Percentiles rank a stretch among this genome's conserved stretches.
phyloP scores from a whole-genome alignment of 2,888 invertebrate species.

The Acanthoscelides obtectus region DNA sequence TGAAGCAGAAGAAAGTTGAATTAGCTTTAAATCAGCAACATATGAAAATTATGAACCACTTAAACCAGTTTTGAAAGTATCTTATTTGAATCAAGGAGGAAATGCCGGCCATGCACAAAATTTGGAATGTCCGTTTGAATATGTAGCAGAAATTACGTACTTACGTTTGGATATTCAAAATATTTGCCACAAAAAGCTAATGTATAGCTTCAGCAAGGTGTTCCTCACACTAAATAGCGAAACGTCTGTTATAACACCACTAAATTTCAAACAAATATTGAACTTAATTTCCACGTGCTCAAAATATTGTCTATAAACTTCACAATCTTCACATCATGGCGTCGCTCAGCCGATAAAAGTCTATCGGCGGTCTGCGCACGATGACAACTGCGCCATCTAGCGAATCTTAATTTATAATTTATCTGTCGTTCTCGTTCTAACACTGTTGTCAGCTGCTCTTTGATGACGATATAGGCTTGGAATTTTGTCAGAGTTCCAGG shows the following conservation, averaged over 20 bases:
- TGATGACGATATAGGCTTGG: too few relatives aligned
- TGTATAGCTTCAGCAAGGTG: not conserved
- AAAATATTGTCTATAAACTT: slow-evolving; percentile 61
- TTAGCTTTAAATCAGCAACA: not conserved
- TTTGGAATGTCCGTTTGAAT: not conserved
- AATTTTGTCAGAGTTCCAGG: too few relatives aligned
- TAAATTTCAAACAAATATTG: slow-evolving; percentile 23
- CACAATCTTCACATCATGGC: slow-evolving; percentile 57
- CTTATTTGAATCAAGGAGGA: not conserved
- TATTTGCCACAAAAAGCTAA: not conserved
- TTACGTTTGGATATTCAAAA: not conserved
- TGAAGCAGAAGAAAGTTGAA: not conserved
- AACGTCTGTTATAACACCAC: slow-evolving; percentile 17
- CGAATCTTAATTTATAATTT: not conserved
- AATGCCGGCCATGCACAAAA: not conserved
- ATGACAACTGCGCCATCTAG: not conserved
- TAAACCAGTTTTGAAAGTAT: not conserved
- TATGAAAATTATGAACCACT: not conserved
- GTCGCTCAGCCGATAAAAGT: slow-evolving; percentile 34
- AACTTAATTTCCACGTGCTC: slow-evolving; percentile 59
- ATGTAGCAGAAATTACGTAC: not conserved
- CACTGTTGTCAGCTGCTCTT: not conserved
- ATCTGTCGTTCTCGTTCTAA: not conserved
- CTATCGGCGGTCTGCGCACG: not conserved
- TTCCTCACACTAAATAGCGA: slow-evolving; percentile 24